Evolutionary conservation across 2,113 vertebrate species (phyloP).

Genomic region (Strix uralensis): DNA sequence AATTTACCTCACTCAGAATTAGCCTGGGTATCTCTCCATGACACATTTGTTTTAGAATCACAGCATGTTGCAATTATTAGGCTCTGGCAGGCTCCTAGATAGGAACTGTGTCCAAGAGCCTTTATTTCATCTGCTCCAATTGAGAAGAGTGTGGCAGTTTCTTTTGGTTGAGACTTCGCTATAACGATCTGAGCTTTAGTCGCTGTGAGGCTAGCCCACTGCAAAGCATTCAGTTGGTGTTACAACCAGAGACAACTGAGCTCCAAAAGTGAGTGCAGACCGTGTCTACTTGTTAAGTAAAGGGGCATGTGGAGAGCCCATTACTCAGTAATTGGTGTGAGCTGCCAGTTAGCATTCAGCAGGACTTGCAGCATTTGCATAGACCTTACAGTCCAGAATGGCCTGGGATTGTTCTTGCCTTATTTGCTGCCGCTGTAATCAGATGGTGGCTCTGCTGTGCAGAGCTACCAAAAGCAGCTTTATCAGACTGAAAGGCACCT

Average conservation of each 20-base stretch:
- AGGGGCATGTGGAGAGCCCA: conserved; percentile 34
- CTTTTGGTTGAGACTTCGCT: conserved; percentile 37
- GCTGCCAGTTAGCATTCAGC: conserved; percentile 60
- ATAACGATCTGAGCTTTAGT: conserved; percentile 27
- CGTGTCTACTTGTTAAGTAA: conserved; percentile 34
- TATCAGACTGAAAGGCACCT: neutral
- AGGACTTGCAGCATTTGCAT: conserved; percentile 37
- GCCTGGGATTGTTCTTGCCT: conserved; percentile 44
- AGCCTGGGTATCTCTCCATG: conserved; percentile 10
- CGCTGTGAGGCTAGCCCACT: neutral
- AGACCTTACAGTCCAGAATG: conserved; percentile 21
- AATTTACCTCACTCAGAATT: neutral
- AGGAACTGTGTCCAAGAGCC: conserved; percentile 40
- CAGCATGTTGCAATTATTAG: conserved; percentile 46
- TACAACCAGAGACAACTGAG: conserved; percentile 40
- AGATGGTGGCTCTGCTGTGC: neutral
- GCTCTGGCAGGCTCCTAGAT: conserved; percentile 15
- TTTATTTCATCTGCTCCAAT: conserved; percentile 35
- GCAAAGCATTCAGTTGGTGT: conserved; percentile 45
- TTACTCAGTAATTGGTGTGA: conserved; percentile 51
- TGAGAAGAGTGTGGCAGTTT: conserved; percentile 46
- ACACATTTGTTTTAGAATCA: conserved; percentile 40
- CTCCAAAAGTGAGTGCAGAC: conserved; percentile 38
- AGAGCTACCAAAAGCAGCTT: conserved; percentile 5
- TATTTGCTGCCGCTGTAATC: conserved; percentile 15